These are phyloP conservation scores for Anticlea derivata DNA, from an alignment of 2,888 invertebrate species.

Conservation along the genomic window DNA sequence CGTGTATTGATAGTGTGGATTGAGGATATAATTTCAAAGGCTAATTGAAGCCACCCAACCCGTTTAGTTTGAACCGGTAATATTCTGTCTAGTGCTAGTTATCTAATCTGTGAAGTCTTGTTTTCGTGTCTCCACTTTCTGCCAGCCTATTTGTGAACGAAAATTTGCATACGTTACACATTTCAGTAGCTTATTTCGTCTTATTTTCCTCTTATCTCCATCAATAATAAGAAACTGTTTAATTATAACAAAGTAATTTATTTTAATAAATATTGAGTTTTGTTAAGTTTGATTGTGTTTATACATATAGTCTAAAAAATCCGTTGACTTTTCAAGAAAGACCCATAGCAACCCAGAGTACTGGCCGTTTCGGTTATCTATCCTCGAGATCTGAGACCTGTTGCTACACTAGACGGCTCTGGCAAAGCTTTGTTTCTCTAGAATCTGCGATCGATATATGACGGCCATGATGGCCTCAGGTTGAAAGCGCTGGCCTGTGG, in stretches of 20 bases:
- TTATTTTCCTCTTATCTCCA: too few species aligned
- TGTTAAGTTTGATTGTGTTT: too few species aligned
- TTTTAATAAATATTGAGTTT: too few species aligned
- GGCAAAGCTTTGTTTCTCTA: background rate
- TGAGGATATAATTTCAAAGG: constrained; percentile 2
- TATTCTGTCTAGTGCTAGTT: background rate
- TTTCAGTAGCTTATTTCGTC: too few species aligned
- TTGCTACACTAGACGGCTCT: constrained; percentile 13
- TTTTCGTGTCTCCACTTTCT: background rate
- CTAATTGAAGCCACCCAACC: constrained; percentile 10
- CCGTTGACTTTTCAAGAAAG: constrained; percentile 2
- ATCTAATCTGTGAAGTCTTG: background rate
- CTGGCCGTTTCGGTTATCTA: constrained; percentile 13
- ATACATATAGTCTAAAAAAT: background rate
- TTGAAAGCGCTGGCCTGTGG: too few species aligned
- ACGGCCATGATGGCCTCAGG: too few species aligned
- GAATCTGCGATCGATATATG: too few species aligned
- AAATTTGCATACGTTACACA: too few species aligned
- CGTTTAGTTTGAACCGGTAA: constrained; percentile 1
- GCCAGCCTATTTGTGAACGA: too few species aligned
- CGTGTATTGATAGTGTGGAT: background rate
- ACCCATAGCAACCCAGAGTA: background rate
- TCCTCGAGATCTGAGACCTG: constrained; percentile 22
- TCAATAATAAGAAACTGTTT: too few species aligned
- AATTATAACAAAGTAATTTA: too few species aligned